Base-by-base conservation (phyloP, 2,797 vertebrate species). In the Bovichtus diacanthus region DNA sequence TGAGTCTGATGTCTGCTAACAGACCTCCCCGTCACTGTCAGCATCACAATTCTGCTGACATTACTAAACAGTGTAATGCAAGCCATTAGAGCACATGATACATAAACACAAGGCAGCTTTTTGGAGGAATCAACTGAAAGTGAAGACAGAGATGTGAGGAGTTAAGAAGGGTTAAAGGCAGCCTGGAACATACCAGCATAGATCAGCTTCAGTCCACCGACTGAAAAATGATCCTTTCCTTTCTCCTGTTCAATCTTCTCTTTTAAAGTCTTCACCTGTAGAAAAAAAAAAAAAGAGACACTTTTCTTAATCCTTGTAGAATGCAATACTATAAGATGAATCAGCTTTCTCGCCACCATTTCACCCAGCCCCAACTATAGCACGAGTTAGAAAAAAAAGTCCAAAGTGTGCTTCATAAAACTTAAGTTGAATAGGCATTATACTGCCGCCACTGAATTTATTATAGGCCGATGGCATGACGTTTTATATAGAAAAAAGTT, bases 181-280 rank as follows among this genome's bases (percentile, higher is more conserved):
- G 9, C 4, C 5, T 29, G 46, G 21, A 38, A 87, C 82, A 64
- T 94, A 99, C 98, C 98, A 95, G 97, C 97, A 94, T 99, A 99
- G 92, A 98, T 99, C 93, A 99, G 92, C 88, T 98, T 99, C 90
- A 97, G 97, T 72, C 97, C 97, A 66, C 94, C 95, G 74, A 98
- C 96, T 68, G 97, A 96, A 92, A 98, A 99, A 72, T 93, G 89
- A 80, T 99, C 97, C 83, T 96, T 97, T 36, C 98, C 97, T 72
- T 96, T 97, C 91, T 98, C 97, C 83, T 95, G 94, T 92, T 99
- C 97, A 87, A 99, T 99, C 92, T 95, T 98, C 92, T 98, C 96
- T 88, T 99, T 99, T 88, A 99, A 91, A 6, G 96, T 95, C 86
- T 96, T 98, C 76, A 99, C 98, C 97, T 98, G 84, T n/a, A 63